phyloP scores from a whole-genome alignment of 2,888 invertebrate genomes.

The Drosophila ustulata region DNA sequence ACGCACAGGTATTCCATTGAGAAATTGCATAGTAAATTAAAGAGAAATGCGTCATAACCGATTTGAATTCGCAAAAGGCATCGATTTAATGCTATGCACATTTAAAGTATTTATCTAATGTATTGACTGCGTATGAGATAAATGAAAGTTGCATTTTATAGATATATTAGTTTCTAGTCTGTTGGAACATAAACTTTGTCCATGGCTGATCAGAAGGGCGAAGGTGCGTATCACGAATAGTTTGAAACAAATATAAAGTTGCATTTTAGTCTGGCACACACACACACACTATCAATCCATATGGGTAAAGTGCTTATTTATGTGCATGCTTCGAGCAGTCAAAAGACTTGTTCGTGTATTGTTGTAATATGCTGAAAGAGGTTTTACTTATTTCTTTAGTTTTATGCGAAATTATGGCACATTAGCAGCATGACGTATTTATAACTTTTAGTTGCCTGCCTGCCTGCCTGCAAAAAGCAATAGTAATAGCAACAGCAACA shows the following conservation, averaged over 20 bases:
- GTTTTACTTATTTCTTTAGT: conserved; percentile 46
- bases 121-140: neutral
- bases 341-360: conserved; percentile 27
- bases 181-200: conserved; percentile 3
- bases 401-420: conserved; percentile 64
- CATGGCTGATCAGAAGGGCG: neutral
- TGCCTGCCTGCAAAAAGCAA: conserved; percentile 40
- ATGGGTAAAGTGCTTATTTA: conserved; percentile 44
- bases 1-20: neutral
- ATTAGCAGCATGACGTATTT: conserved; percentile 71
- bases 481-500: conserved; percentile 47
- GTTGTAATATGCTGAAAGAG: conserved; percentile 27
- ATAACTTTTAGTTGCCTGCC: conserved; percentile 62
- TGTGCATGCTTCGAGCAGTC: conserved; percentile 26
- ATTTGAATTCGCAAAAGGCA: neutral
- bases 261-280: conserved; percentile 1
- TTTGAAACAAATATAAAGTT: conserved; percentile 16
- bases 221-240: conserved; percentile 18
- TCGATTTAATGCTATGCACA: neutral
- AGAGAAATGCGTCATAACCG: neutral
- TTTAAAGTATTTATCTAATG: neutral
- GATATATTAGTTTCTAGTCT: conserved; percentile 4
- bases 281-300: conserved; percentile 25
- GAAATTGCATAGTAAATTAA: conserved; percentile 10
- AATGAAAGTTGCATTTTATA: neutral